phyloP scores from a whole-genome alignment of 2,888 invertebrate genomes.

The Galeopsomyia nigrocyanea region DNA sequence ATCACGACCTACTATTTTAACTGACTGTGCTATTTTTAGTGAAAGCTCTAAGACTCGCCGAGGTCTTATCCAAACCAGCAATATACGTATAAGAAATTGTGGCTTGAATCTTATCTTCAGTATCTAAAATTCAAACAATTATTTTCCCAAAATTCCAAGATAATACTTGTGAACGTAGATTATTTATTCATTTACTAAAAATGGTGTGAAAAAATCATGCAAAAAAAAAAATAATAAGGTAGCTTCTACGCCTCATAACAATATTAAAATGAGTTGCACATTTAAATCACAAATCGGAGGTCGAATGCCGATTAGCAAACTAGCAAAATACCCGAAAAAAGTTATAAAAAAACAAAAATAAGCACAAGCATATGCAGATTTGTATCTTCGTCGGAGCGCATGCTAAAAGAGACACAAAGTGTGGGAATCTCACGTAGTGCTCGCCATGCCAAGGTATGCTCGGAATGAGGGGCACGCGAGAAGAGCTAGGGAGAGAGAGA shows the following conservation, averaged over 20 bases:
- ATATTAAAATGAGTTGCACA: too few species aligned
- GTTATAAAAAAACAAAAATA: constrained; percentile 29
- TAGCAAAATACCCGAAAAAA: neutral
- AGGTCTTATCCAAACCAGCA: constrained; percentile 9
- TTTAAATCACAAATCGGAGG: too few species aligned
- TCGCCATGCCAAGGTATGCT: constrained; percentile 61
- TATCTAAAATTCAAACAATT: too few species aligned
- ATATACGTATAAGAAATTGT: constrained; percentile 5
- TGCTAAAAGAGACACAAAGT: constrained; percentile 56
- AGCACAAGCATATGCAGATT: constrained; percentile 30
- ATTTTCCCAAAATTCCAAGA: too few species aligned
- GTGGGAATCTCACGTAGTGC: constrained; percentile 68
- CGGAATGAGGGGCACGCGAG: constrained; percentile 67
- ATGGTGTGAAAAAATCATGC: too few species aligned
- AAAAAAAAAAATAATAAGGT: too few species aligned
- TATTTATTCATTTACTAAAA: too few species aligned
- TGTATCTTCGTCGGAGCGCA: neutral
- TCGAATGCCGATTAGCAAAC: too few species aligned
- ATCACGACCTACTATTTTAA: constrained; percentile 63
- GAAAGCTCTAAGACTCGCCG: constrained; percentile 53
- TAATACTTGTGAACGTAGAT: too few species aligned
- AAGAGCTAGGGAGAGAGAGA: neutral
- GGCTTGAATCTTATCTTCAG: neutral
- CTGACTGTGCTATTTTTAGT: constrained; percentile 60
- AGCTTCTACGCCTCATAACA: too few species aligned